Evolutionary conservation across 1,140 invertebrate species (phyloP).

Genomic region (Plectrocnemia conspersa): DNA sequence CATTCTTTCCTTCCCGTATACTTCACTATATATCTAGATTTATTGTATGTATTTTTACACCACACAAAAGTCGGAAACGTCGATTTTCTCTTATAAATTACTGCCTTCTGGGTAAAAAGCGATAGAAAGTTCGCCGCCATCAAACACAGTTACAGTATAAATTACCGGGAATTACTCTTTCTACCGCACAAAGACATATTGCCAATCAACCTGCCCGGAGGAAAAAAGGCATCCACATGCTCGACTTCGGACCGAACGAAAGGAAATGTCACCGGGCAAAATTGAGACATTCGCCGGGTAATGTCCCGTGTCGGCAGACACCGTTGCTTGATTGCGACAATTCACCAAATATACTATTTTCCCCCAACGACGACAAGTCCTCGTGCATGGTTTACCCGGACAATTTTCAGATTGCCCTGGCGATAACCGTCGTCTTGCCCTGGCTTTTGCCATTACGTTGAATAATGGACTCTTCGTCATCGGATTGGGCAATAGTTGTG

Average conservation of each 20-base stretch:
- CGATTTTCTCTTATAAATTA: no score
- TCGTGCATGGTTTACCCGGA: not conserved
- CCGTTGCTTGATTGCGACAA: constrained; percentile 17
- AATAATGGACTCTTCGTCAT: not conserved
- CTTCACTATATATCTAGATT: no score
- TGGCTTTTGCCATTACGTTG: constrained; percentile 1
- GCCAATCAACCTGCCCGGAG: constrained; percentile 28
- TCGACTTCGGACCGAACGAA: constrained; percentile 15
- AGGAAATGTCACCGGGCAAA: constrained; percentile 26
- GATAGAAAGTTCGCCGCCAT: constrained; percentile 17
- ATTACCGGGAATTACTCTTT: constrained; percentile 30
- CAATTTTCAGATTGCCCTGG: not conserved
- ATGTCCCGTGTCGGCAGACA: constrained; percentile 22
- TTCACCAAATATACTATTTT: constrained; percentile 7
- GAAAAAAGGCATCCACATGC: constrained; percentile 29
- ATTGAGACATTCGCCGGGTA: constrained; percentile 30
- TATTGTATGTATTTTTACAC: no score
- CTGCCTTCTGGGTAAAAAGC: no score
- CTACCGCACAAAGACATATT: constrained; percentile 22
- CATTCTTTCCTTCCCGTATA: no score
- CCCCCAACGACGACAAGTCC: not conserved
- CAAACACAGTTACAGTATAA: constrained; percentile 26
- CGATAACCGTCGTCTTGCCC: no score
- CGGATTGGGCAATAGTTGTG: not conserved
- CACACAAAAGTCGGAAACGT: no score